phyloP scores from a whole-genome alignment of 2,888 invertebrate species.

The Latrodectus hesperus region DNA sequence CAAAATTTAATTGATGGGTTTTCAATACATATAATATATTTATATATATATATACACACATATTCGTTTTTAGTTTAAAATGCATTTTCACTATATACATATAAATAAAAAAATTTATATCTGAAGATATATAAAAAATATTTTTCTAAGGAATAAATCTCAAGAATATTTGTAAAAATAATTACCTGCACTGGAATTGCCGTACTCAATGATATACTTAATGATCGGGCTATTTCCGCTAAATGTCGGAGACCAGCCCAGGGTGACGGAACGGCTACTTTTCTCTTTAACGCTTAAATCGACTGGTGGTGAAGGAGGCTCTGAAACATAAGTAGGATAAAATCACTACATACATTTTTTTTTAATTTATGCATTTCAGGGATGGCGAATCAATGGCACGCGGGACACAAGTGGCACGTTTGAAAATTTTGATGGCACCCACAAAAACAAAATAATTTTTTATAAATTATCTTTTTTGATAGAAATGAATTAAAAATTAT shows the following conservation, averaged over 20 bases:
- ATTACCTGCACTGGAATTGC: slow-evolving; percentile 69
- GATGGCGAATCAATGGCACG: no score
- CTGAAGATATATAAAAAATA: neutral
- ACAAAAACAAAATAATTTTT: no score
- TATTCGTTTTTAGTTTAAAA: no score
- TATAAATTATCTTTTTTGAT: no score
- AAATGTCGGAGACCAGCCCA: slow-evolving; percentile 66
- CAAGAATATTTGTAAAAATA: neutral
- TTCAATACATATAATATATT: no score
- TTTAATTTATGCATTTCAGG: no score
- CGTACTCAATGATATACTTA: slow-evolving; percentile 67
- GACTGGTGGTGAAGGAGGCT: slow-evolving; percentile 56
- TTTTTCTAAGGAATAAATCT: neutral
- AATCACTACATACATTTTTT: neutral
- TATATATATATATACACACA: no score
- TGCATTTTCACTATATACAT: neutral
- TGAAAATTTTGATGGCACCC: no score
- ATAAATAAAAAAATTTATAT: neutral
- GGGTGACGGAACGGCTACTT: slow-evolving; percentile 51
- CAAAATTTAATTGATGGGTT: no score
- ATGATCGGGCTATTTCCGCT: slow-evolving; percentile 69
- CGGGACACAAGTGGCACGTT: no score
- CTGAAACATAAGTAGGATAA: slow-evolving; percentile 11
- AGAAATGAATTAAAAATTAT: no score
- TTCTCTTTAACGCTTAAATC: slow-evolving; percentile 60